These are phyloP conservation scores for Gymnocephalus cernua DNA, from an alignment of 2,113 vertebrate genomes.

Conservation along the genomic window DNA sequence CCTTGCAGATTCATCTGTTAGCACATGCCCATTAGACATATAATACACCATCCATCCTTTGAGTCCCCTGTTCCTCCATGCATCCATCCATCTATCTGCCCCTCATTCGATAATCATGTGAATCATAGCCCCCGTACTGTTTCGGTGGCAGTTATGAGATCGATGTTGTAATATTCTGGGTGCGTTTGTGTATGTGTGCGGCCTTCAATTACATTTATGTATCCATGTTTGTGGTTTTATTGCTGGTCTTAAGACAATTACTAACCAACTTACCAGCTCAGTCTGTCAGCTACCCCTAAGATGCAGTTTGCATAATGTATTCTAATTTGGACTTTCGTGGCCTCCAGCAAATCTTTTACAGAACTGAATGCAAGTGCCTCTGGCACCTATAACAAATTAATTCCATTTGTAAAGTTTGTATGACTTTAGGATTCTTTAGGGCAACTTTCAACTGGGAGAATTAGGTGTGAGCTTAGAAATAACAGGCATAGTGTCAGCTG, in stretches of 20 bases:
- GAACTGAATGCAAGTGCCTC: background rate
- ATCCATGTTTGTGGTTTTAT: slow-evolving; percentile 44
- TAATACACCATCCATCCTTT: slow-evolving; percentile 48
- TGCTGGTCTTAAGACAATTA: slow-evolving; percentile 48
- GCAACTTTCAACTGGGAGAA: background rate
- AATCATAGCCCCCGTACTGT: slow-evolving; percentile 21
- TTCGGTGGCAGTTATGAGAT: slow-evolving; percentile 53
- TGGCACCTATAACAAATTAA: background rate
- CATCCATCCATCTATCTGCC: slow-evolving; percentile 22
- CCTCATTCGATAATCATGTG: slow-evolving; percentile 42
- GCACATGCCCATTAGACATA: slow-evolving; percentile 45
- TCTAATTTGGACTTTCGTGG: slow-evolving; percentile 9
- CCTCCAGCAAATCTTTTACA: slow-evolving; percentile 15
- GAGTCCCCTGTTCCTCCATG: background rate
- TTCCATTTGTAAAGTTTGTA: slow-evolving; percentile 7
- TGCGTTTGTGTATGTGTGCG: background rate
- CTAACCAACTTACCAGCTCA: slow-evolving; percentile 12
- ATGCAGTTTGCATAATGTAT: slow-evolving; percentile 39
- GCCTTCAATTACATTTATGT: slow-evolving; percentile 30
- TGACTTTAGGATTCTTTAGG: background rate
- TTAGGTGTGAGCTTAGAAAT: background rate
- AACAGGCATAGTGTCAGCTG: background rate
- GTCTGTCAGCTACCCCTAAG: background rate
- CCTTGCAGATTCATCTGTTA: slow-evolving; percentile 57
- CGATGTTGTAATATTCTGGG: slow-evolving; percentile 58